Evolutionary conservation across 2,797 vertebrate species (phyloP).

Genomic region (Xenopus petersii): DNA sequence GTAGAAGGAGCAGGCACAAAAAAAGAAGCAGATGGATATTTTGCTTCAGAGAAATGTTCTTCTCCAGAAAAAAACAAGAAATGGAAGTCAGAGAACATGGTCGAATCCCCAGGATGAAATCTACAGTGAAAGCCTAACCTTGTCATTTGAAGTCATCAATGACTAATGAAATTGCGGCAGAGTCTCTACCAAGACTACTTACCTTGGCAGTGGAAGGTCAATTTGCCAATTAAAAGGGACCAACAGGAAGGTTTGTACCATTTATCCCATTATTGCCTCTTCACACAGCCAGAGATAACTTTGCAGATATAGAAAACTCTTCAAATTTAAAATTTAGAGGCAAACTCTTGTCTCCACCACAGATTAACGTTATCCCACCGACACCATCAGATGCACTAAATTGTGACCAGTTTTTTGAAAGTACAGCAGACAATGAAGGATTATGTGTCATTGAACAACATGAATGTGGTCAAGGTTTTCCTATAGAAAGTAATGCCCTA

Average conservation of each 20-base stretch:
- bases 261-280: conserved; percentile 63
- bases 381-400: conserved; percentile 60
- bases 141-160: neutral
- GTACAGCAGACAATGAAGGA: conserved; percentile 55
- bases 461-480: neutral
- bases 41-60: neutral
- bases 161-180: conserved; percentile 10
- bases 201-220: conserved; percentile 55
- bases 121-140: conserved; percentile 51
- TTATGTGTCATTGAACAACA: conserved; percentile 49
- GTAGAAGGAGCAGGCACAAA: neutral
- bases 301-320: conserved; percentile 22
- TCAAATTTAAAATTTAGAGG: conserved; percentile 24
- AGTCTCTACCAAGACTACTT: conserved; percentile 33
- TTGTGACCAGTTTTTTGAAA: conserved; percentile 56
- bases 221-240: neutral
- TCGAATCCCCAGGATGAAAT: conserved; percentile 49
- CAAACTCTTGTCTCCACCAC: conserved; percentile 49
- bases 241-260: conserved; percentile 55
- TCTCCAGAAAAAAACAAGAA: conserved; percentile 43
- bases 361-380: conserved; percentile 60
- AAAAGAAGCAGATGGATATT: neutral
- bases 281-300: conserved; percentile 33
- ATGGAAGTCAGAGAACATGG: conserved; percentile 45
- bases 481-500: neutral